phyloP scores from a whole-genome alignment of 1,140 invertebrate species.

The Tetranychus urticae region DNA sequence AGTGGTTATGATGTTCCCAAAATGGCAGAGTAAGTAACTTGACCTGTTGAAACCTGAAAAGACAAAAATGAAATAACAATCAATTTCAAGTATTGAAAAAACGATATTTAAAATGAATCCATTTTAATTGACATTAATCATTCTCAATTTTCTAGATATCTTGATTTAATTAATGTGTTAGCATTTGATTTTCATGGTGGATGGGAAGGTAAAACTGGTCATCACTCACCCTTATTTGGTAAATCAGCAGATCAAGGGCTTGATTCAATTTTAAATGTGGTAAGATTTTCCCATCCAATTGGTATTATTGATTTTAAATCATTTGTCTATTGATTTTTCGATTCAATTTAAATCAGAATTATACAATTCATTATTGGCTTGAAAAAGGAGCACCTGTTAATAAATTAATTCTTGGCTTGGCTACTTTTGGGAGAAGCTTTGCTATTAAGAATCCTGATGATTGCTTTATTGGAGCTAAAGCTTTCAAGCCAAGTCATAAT shows the following conservation, averaged over 20 bases:
- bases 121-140: background rate
- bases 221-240: slow-evolving; percentile 19
- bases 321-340: background rate
- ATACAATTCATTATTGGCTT: slow-evolving; percentile 58
- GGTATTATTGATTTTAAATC: background rate
- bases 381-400: slow-evolving; percentile 46
- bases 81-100: too few species aligned
- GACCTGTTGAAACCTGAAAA: too few species aligned
- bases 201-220: slow-evolving; percentile 37
- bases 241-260: slow-evolving; percentile 23
- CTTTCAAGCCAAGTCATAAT: slow-evolving; percentile 22
- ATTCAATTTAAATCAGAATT: slow-evolving; percentile 31
- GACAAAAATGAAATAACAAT: too few species aligned
- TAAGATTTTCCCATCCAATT: slow-evolving; percentile 6
- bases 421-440: slow-evolving; percentile 68
- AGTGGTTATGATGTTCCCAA: slow-evolving; percentile 41
- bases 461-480: slow-evolving; percentile 42
- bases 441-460: slow-evolving; percentile 33
- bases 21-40: background rate
- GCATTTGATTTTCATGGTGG: slow-evolving; percentile 68
- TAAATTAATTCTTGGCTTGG: slow-evolving; percentile 66
- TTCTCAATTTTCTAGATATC: slow-evolving; percentile 28
- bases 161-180: slow-evolving; percentile 68
- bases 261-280: slow-evolving; percentile 29
- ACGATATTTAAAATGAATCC: background rate